phyloP scores from a whole-genome alignment of 2,797 vertebrate genomes.

The Oreortyx pictus region DNA sequence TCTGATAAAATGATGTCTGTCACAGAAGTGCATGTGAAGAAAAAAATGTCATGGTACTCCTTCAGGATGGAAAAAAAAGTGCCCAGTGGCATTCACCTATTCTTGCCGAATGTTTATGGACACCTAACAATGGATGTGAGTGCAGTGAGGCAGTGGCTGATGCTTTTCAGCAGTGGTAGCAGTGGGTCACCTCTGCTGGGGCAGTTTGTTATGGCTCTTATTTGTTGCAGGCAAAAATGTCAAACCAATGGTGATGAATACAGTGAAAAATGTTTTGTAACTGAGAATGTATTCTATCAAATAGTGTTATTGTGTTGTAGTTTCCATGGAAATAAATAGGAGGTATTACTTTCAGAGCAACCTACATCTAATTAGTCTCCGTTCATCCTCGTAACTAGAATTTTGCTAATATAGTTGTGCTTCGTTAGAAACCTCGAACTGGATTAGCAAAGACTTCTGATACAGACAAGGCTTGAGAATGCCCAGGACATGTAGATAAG shows the following conservation, averaged over 20 bases:
- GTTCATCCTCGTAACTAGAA: background rate
- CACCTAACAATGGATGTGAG: background rate
- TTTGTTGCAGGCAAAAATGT: background rate
- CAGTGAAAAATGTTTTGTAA: background rate
- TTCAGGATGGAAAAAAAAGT: no score
- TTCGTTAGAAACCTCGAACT: background rate
- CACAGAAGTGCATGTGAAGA: no score
- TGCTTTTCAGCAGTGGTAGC: no score
- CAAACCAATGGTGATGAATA: no score
- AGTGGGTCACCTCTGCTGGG: background rate
- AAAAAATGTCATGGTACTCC: no score
- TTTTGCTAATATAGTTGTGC: background rate
- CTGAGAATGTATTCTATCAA: background rate
- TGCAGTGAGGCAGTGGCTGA: no score
- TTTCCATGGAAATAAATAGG: background rate
- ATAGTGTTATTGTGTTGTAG: background rate
- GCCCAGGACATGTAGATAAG: rapidly evolving
- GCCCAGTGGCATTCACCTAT: background rate
- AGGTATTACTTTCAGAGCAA: background rate
- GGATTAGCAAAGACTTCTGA: background rate
- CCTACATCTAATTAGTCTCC: background rate
- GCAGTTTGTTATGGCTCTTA: background rate
- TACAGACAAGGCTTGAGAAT: background rate
- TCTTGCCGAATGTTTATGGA: background rate
- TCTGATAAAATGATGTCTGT: no score